Base-by-base conservation (phyloP, 2,888 invertebrate species). In the Physocephala rufipes region DNA sequence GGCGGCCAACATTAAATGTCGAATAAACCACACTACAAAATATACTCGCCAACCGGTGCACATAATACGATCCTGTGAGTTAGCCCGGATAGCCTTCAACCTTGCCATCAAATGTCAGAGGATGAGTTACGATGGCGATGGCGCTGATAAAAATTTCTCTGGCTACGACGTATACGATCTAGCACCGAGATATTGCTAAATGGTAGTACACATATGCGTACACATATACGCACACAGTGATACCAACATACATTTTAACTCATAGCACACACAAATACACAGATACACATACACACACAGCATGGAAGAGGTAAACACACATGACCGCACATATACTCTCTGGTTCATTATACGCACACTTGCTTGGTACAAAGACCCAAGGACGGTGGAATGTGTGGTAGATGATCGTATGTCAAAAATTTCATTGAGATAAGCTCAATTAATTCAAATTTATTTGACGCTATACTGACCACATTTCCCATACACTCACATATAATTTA, bases 361-460 rank as follows among this genome's bases (percentile, higher is more conserved):
- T 36, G 36, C 36, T 9, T 9, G 5, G 9, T 36, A 36, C 36
- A 36, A 36, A 36, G 4, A 36, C 5, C 36, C 36, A 9, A 4
- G 5, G 36, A 4, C 36, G 36, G 36, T 36, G 36, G 36, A 4
- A 36, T 9, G 36, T 43, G 19, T 49, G 65, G 13, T 4, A 28
- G 12, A 26, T 65, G 30, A 26, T 28, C 16, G 55, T 49, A 43
- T 51, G 67, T 51, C 21, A 24, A 19, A 28, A 30, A 75, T 75
- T 76, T 73, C 74, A 74, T 67, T 74, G 69, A 75, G 78, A 74
- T 78, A 74, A 76, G 74, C 76, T 74, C 78, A 80, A 82, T 82
- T 82, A 81, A 82, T 78, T 78, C 76, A 73, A 78, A 81, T 81
- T 79, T 80, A 81, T 80, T 77, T 71, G 76, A 74, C 74, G 72